A percentile compares a stretch with the other conserved stretches of the same genome.
These are phyloP conservation scores for Cosmia trapezina DNA, from an alignment of 2,888 invertebrate genomes.

Conservation along the genomic window DNA sequence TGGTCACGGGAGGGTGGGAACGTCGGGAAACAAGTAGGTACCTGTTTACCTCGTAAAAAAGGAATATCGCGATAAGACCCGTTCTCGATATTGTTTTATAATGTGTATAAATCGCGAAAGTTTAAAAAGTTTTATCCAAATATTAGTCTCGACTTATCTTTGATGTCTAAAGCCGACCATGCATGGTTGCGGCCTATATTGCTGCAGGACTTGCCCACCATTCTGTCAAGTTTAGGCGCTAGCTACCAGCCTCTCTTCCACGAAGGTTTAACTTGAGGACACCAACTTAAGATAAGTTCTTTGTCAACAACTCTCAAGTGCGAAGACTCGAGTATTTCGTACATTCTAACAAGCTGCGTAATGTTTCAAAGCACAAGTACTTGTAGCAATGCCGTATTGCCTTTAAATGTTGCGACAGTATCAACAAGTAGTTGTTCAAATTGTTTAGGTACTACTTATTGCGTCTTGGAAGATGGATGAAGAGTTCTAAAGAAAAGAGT, in stretches of 20 bases:
- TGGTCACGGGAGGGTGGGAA: too few species aligned
- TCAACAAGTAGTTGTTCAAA: slow-evolving; percentile 3
- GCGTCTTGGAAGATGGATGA: not conserved
- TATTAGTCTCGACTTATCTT: too few species aligned
- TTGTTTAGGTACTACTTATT: not conserved
- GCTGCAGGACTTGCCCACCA: too few species aligned
- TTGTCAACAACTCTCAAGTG: slow-evolving; percentile 1
- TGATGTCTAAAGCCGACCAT: too few species aligned
- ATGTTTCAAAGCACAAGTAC: slow-evolving; percentile 22
- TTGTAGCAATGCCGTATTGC: slow-evolving; percentile 38
- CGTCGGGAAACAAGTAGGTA: too few species aligned
- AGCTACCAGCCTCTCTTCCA: not conserved
- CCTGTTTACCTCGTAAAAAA: too few species aligned
- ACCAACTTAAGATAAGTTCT: not conserved
- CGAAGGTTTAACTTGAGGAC: not conserved
- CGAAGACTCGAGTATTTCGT: slow-evolving; percentile 19
- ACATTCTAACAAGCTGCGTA: slow-evolving; percentile 11
- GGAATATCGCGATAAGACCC: too few species aligned
- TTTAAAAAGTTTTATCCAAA: too few species aligned
- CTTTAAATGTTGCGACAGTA: slow-evolving; percentile 38
- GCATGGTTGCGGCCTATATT: too few species aligned
- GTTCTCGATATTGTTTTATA: too few species aligned
- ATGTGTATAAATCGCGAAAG: too few species aligned
- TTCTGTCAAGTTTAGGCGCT: too few species aligned
- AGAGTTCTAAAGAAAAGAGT: not conserved